A percentile compares a stretch with the other conserved stretches of the same genome.
Evolutionary conservation across 2,797 vertebrate species (phyloP).

Genomic region (Diplodus puntazzo): DNA sequence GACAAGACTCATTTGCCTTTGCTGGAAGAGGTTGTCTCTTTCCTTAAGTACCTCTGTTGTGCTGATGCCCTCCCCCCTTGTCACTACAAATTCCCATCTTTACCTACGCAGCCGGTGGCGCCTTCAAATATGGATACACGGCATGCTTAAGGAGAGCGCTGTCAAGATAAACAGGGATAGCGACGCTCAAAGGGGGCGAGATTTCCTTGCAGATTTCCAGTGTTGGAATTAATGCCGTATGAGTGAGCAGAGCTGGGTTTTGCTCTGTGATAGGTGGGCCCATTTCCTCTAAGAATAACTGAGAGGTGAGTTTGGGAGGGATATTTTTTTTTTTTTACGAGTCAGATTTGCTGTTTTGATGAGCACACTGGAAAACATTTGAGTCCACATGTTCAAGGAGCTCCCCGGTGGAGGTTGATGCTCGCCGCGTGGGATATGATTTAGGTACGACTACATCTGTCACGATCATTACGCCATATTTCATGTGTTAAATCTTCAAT

Average conservation of each 20-base stretch:
- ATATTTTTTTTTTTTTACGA: too few relatives aligned
- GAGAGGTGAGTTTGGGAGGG: neutral
- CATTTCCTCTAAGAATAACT: neutral
- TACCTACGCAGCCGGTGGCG: slow-evolving; percentile 82
- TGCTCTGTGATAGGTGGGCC: slow-evolving; percentile 23
- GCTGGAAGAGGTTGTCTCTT: slow-evolving; percentile 76
- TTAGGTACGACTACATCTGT: slow-evolving; percentile 47
- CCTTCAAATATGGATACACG: slow-evolving; percentile 81
- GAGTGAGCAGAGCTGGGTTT: slow-evolving; percentile 9
- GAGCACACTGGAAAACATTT: slow-evolving; percentile 28
- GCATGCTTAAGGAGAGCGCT: slow-evolving; percentile 78
- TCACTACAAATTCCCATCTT: slow-evolving; percentile 81
- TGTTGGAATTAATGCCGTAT: slow-evolving; percentile 47
- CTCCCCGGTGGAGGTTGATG: slow-evolving; percentile 38
- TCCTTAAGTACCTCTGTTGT: slow-evolving; percentile 77
- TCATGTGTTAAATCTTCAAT: slow-evolving; percentile 26
- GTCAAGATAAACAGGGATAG: slow-evolving; percentile 64
- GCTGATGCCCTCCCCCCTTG: slow-evolving; percentile 75
- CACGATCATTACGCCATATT: slow-evolving; percentile 26
- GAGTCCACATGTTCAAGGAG: slow-evolving; percentile 26
- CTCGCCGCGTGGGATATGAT: slow-evolving; percentile 25
- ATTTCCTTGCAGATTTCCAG: slow-evolving; percentile 56
- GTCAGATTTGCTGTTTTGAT: neutral
- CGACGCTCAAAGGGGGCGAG: slow-evolving; percentile 57
- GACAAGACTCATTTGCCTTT: slow-evolving; percentile 83